Evolutionary conservation across 2,113 vertebrate genomes (phyloP).

Genomic region (Laticauda laticaudata): DNA sequence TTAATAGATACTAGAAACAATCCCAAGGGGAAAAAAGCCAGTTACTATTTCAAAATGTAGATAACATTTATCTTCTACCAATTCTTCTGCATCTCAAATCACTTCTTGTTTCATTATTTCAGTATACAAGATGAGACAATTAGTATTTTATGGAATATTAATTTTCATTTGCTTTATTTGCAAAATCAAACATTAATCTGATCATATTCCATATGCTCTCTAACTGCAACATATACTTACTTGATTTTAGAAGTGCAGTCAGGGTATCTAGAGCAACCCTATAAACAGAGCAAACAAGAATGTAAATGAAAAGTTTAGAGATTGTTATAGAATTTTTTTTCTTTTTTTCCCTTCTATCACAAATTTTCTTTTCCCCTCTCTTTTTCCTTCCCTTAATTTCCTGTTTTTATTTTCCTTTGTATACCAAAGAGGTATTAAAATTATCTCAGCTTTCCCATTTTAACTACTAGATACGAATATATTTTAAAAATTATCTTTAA

Average conservation of each 20-base stretch:
- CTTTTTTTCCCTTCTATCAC: not conserved
- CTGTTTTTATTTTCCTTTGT: not conserved
- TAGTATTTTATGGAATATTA: not conserved
- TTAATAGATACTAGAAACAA: not conserved
- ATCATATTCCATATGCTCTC: not conserved
- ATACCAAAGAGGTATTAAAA: not conserved
- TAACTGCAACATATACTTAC: slow-evolving; percentile 80
- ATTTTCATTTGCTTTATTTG: not conserved
- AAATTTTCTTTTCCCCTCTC: not conserved
- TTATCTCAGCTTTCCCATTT: not conserved
- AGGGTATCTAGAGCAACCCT: slow-evolving; percentile 96
- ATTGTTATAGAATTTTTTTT: not conserved
- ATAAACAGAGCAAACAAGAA: slow-evolving; percentile 73
- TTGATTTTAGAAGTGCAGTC: slow-evolving; percentile 95
- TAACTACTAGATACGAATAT: not conserved
- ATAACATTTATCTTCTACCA: not conserved
- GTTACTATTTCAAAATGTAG: not conserved
- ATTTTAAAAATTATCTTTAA: slow-evolving; percentile 18
- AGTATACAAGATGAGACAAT: not conserved
- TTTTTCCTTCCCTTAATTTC: not conserved
- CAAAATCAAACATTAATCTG: not conserved
- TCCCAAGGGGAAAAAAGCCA: not conserved
- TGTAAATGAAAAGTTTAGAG: slow-evolving; percentile 54
- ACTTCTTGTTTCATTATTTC: not conserved
- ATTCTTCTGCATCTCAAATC: not conserved